phyloP scores from a whole-genome alignment of 2,888 invertebrate species.

The Pheosia tremula region DNA sequence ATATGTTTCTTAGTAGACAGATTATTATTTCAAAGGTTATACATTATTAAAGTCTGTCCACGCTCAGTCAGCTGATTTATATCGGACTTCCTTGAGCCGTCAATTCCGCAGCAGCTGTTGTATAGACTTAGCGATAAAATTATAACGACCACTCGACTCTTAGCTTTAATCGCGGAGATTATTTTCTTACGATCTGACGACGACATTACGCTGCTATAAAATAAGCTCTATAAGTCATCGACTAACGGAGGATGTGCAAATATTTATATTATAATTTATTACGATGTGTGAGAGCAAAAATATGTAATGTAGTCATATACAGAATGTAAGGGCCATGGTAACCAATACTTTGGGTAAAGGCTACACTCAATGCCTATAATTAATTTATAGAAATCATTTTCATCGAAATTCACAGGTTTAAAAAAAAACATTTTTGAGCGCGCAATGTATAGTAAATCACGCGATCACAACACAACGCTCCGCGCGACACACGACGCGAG shows the following conservation, averaged over 20 bases:
- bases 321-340: too few relatives aligned
- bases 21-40: too few relatives aligned
- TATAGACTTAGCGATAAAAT: slow-evolving; percentile 29
- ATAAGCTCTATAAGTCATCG: slow-evolving; percentile 16
- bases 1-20: too few relatives aligned
- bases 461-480: too few relatives aligned
- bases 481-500: too few relatives aligned
- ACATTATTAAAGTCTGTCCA: slow-evolving; percentile 14
- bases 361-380: too few relatives aligned
- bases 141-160: slow-evolving; percentile 31
- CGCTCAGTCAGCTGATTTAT: slow-evolving; percentile 16
- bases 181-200: slow-evolving; percentile 18
- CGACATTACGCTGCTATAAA: slow-evolving; percentile 22
- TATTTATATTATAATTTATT: slow-evolving; percentile 10
- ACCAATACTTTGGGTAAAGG: too few relatives aligned
- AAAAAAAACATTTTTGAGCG: too few relatives aligned
- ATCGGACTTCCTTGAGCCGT: slow-evolving; percentile 9
- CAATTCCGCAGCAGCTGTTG: slow-evolving; percentile 33
- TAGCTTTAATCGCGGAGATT: slow-evolving; percentile 28
- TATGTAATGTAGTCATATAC: slow-evolving; percentile 14
- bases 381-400: too few relatives aligned
- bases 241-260: slow-evolving; percentile 5
- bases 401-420: too few relatives aligned
- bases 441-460: too few relatives aligned
- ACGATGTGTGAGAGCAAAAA: slow-evolving; percentile 15